Conservation (phyloP, 2,888 invertebrate genomes). For the Gandaritis pyraliata region DNA sequence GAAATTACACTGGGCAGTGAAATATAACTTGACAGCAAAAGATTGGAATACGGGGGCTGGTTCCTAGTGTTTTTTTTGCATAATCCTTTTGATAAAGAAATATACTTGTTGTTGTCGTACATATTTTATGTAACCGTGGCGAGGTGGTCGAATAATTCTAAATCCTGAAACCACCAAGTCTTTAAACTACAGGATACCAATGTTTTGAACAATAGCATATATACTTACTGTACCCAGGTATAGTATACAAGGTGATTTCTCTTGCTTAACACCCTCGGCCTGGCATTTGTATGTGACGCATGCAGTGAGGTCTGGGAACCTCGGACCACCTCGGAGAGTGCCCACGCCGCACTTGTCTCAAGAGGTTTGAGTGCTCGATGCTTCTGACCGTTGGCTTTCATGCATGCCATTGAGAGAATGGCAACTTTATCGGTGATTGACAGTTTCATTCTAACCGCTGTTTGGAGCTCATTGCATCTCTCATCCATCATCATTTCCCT, state of each 20-base stretch:
- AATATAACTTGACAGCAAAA: too few species aligned
- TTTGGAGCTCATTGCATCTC: too few species aligned
- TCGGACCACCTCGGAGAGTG: conserved; percentile 50
- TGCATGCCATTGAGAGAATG: neutral
- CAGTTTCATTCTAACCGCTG: neutral
- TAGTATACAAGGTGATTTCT: neutral
- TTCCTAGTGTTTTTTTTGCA: too few species aligned
- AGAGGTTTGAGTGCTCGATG: conserved; percentile 38
- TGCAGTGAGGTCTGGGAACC: conserved; percentile 34
- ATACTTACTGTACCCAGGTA: too few species aligned
- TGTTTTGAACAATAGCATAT: neutral
- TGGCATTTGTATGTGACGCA: conserved; percentile 17
- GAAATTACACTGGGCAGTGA: too few species aligned
- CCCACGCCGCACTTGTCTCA: conserved; percentile 52
- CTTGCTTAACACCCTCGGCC: conserved; percentile 1
- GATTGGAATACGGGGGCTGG: too few species aligned
- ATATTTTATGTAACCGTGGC: too few species aligned
- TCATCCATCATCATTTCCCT: too few species aligned
- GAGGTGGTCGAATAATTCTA: too few species aligned
- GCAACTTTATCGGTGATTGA: neutral
- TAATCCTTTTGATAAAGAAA: too few species aligned
- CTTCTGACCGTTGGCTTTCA: neutral
- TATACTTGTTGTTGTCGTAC: too few species aligned
- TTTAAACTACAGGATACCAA: neutral
- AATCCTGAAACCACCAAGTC: too few species aligned